Conservation (phyloP, 2,888 invertebrate species). For the Creontiades dilutus region DNA sequence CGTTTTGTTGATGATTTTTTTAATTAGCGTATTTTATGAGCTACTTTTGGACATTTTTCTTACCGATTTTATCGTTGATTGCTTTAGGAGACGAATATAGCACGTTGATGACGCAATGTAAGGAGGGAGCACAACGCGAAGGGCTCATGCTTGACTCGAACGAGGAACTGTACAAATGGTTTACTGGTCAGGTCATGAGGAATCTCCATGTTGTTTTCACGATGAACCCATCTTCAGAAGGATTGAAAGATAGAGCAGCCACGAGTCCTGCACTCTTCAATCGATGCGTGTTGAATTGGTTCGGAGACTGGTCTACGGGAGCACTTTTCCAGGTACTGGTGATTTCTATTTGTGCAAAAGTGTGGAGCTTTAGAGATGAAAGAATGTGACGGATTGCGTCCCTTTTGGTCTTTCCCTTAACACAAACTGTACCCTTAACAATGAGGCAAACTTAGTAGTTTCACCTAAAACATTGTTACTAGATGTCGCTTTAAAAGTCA, state of each 20-base stretch:
- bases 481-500: too few species aligned
- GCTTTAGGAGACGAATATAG: constrained; percentile 96
- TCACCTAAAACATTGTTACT: too few species aligned
- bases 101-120: constrained; percentile 99
- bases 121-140: constrained; percentile 98
- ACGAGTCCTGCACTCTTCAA: constrained; percentile 99
- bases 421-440: too few species aligned
- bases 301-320: constrained; percentile 99
- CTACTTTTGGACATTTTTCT: neutral
- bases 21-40: too few species aligned
- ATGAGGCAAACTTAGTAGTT: too few species aligned
- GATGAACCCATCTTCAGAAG: constrained; percentile 99
- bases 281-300: constrained; percentile 88
- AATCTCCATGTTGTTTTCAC: constrained; percentile 99
- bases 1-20: neutral
- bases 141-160: constrained; percentile 98
- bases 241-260: constrained; percentile 97
- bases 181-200: constrained; percentile 98
- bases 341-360: too few species aligned
- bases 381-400: too few species aligned
- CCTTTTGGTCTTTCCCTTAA: too few species aligned
- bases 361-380: too few species aligned
- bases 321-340: constrained; percentile 87
- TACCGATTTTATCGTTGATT: neutral
- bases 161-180: constrained; percentile 99